Evolutionary conservation across 1,140 invertebrate genomes (phyloP).

Genomic region (Drosophila tristis): DNA sequence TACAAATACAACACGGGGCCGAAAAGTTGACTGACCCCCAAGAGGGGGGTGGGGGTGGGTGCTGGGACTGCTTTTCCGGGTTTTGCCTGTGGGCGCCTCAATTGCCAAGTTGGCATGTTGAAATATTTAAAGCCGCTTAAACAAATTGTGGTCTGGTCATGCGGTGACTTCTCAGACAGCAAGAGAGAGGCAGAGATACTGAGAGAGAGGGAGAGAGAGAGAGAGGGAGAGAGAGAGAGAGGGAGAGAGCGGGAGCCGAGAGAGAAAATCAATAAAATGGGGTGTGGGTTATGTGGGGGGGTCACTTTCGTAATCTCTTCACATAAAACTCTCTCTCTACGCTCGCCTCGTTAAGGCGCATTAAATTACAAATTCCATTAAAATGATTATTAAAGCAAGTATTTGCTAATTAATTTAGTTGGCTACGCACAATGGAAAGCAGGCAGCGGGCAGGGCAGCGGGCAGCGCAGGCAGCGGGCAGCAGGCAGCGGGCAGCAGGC

Average conservation of each 20-base stretch:
- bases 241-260: too few relatives aligned
- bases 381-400: constrained; percentile 82
- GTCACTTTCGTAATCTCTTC: constrained; percentile 63
- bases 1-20: too few relatives aligned
- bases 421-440: constrained; percentile 60
- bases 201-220: not conserved
- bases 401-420: constrained; percentile 83
- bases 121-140: constrained; percentile 83
- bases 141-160: constrained; percentile 76
- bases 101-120: constrained; percentile 70
- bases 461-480: constrained; percentile 42
- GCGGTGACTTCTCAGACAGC: constrained; percentile 58
- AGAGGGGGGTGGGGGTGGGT: not conserved
- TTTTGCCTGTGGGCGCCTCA: not conserved
- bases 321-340: constrained; percentile 70
- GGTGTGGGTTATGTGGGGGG: not conserved
- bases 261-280: constrained; percentile 65
- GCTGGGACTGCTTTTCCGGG: constrained; percentile 5
- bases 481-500: constrained; percentile 28
- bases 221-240: not conserved
- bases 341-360: constrained; percentile 67
- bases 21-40: constrained; percentile 64
- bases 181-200: too few relatives aligned
- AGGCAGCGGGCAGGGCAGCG: too few relatives aligned
- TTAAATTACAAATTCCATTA: constrained; percentile 84